Percentiles rank a stretch among this genome's conserved stretches.
Conservation (phyloP, 2,113 vertebrate species). For the Siniperca chuatsi region DNA sequence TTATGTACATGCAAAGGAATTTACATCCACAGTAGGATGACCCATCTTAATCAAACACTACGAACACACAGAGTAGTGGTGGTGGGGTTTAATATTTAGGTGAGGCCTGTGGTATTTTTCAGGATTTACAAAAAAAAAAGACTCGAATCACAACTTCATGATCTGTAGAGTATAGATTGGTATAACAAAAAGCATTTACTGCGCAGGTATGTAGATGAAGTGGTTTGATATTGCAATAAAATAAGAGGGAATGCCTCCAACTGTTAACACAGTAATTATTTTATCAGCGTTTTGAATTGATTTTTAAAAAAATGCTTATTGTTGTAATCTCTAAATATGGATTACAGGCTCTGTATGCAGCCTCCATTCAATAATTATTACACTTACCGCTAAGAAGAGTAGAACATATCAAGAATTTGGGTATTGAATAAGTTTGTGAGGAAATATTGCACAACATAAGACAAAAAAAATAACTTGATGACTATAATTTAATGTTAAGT, state of each 20-base stretch:
- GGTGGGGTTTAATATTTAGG: slow-evolving; percentile 43
- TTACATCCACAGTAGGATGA: not conserved
- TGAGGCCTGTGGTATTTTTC: slow-evolving; percentile 62
- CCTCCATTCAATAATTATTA: slow-evolving; percentile 66
- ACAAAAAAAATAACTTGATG: slow-evolving; percentile 61
- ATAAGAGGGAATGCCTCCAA: slow-evolving; percentile 70
- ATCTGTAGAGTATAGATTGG: slow-evolving; percentile 55
- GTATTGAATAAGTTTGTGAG: slow-evolving; percentile 72
- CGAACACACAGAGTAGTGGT: not conserved
- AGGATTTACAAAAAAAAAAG: slow-evolving; percentile 33
- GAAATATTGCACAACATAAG: slow-evolving; percentile 75
- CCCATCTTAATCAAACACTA: slow-evolving; percentile 20
- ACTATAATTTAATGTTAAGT: slow-evolving; percentile 78
- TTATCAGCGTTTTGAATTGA: slow-evolving; percentile 72
- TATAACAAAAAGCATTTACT: slow-evolving; percentile 71
- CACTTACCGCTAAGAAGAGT: slow-evolving; percentile 71
- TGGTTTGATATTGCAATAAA: slow-evolving; percentile 83
- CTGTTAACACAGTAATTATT: slow-evolving; percentile 71
- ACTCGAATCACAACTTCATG: slow-evolving; percentile 30
- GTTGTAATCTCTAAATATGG: slow-evolving; percentile 68
- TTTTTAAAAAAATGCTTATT: slow-evolving; percentile 57
- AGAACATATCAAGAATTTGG: slow-evolving; percentile 76
- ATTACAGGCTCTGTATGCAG: slow-evolving; percentile 64
- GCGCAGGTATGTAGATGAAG: slow-evolving; percentile 64
- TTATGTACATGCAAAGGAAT: slow-evolving; percentile 4